phyloP scores from a whole-genome alignment of 2,888 invertebrate species.

The Norana najaformis region DNA sequence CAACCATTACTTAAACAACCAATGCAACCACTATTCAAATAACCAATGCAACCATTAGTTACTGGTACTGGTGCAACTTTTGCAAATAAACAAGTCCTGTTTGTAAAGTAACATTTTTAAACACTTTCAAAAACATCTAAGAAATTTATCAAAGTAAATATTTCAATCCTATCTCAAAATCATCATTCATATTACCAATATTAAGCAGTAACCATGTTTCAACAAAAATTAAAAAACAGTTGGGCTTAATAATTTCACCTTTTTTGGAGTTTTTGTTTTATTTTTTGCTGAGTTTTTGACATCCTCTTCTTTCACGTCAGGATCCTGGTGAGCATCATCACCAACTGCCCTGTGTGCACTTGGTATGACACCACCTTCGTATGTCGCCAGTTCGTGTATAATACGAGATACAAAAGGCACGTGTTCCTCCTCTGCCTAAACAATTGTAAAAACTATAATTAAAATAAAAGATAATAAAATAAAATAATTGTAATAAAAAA shows the following conservation, averaged over 20 bases:
- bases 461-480: too few species aligned
- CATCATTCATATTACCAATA: not conserved
- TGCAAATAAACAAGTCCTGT: too few species aligned
- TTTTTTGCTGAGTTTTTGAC: not conserved
- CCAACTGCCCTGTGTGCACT: not conserved
- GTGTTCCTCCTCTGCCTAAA: not conserved
- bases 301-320: not conserved
- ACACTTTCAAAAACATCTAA: not conserved
- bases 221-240: not conserved
- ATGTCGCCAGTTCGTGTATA: not conserved
- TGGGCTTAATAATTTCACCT: not conserved
- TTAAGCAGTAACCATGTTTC: not conserved
- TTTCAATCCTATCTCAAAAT: not conserved
- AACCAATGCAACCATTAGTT: too few species aligned
- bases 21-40: not conserved
- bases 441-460: not conserved
- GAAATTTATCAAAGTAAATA: not conserved
- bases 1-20: not conserved
- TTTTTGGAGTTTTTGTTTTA: not conserved
- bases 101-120: too few species aligned
- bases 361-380: not conserved
- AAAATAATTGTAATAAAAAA: too few species aligned
- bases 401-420: not conserved
- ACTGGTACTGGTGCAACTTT: too few species aligned
- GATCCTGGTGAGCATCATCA: not conserved